Evolutionary conservation across 2,797 vertebrate genomes (phyloP), one percentile per base, ranked within the genome.

Genomic region (Myotis pilosus): DNA sequence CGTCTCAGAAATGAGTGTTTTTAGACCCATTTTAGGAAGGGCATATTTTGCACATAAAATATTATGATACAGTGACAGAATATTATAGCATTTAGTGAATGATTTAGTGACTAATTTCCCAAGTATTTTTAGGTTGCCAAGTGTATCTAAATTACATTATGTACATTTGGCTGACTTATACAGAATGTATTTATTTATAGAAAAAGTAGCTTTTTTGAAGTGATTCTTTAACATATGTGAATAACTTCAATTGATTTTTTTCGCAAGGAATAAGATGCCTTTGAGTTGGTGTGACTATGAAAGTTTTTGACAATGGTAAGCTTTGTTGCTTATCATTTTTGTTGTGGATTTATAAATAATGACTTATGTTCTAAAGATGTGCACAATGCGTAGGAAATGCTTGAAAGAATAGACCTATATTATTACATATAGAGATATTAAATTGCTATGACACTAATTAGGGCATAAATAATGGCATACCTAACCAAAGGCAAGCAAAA

Each of bases 31-130:
- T 95, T 93, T 96, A 96, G 88, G 95, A 96, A 97, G 96, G 97
- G 97, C 97, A 97, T 96, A 97, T 97, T 97, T 97, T 96, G 92
- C 97, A 96, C 95, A 94, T 96, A 97, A 97, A 96, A 97, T 97
- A 97, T 97, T 97, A 95, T 97, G 96, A 96, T 96, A 93, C 88
- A 96, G 96, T 94, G 68, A 95, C 95, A 97, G 97, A 96, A 96
- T 97, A 97, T 96, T 97, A 97, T 51, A 97, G 93, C 96, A 95
- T 97, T 96, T 97, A 97, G 96, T 96, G 93, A 96, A 93, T 92
- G 96, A 96, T 97, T 96, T 97, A 90, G 90, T 96, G 96, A 97
- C 80, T 97, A 94, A 83, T 96, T 95, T 97, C 96, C 79, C 94
- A 97, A 96, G 95, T 95, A 94, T 93, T 95, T 97, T 96, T 92